phyloP scores from a whole-genome alignment of 2,113 vertebrate genomes.

The Vulpes lagopus region DNA sequence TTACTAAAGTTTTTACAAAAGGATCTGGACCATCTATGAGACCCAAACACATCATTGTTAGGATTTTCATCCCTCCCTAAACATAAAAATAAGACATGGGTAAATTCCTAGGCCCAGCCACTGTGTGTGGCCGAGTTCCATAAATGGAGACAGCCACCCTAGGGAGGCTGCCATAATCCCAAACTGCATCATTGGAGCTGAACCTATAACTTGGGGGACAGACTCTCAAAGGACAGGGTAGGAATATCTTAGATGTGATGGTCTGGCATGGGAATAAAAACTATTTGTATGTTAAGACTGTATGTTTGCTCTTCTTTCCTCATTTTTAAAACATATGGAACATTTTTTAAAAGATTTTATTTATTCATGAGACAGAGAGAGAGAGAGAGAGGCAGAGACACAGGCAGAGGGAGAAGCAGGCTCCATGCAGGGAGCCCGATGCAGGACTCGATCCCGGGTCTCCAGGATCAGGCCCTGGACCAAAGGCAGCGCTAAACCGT shows the following conservation, averaged over 20 bases:
- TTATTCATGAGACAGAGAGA: too few relatives aligned
- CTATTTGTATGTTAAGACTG: not conserved
- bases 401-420: too few relatives aligned
- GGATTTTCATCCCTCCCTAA: not conserved
- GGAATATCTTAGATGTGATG: fast-evolving
- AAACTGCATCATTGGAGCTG: not conserved
- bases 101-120: not conserved
- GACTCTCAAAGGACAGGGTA: not conserved
- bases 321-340: not conserved
- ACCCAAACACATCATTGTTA: not conserved
- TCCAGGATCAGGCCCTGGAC: too few relatives aligned
- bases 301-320: not conserved
- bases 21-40: not conserved
- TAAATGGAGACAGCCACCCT: not conserved
- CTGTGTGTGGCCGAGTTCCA: not conserved
- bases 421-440: too few relatives aligned
- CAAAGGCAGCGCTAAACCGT: too few relatives aligned
- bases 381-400: too few relatives aligned
- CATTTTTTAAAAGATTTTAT: not conserved
- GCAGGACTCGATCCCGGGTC: too few relatives aligned
- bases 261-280: not conserved
- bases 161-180: not conserved
- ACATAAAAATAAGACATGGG: not conserved
- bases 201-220: not conserved
- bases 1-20: not conserved